Evolutionary conservation across 2,888 invertebrate species (phyloP), one percentile per base, ranked within the genome.

Genomic region (Nemoura dubitans): DNA sequence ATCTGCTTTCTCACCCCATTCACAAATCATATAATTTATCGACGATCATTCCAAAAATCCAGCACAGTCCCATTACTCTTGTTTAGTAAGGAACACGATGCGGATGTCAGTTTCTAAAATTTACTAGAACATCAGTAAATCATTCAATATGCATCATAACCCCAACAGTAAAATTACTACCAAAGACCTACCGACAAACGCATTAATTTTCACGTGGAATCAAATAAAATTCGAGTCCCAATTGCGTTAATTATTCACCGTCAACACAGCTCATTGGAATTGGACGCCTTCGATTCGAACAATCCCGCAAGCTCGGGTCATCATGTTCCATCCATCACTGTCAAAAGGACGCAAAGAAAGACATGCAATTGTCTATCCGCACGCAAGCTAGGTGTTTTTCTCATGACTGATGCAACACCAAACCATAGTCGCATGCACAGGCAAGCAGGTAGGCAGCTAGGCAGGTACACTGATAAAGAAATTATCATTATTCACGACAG

Each of bases 401-500:
- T 25, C 26, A 78, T 78, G 10, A 78, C 78, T 78, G n/a, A 78
- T 78, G 78, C 78, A 78, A 14, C 27, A 78, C 26, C n/a, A 78
- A 78, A 21, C 78, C 78, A 1, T 76, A 21, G 21, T 27, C 14
- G 28, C 27, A 59, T 59, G 36, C 36, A 36, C 36, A 36, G 36
- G 10, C 36, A 36, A 36, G n/a, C n/a, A n/a, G 10, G 36, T 36
- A 36, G 36, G 36, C 36, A 36, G 36, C 5, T 36, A 36, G n/a
- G n/a, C n/a, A n/a, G n/a, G n/a, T 3, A 78, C 1, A 10, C 78
- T 28, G 78, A 78, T 78, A 78, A 78, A 78, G 78, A 78, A 78
- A 78, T 78, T 27, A 78, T 78, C 78, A 78, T 78, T 21, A 78
- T 78, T 78, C 78, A 25, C 27, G n/a, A 78, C 78, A 78, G 78